Evolutionary conservation across 2,888 invertebrate genomes (phyloP).

Genomic region (Xestia xanthographa): DNA sequence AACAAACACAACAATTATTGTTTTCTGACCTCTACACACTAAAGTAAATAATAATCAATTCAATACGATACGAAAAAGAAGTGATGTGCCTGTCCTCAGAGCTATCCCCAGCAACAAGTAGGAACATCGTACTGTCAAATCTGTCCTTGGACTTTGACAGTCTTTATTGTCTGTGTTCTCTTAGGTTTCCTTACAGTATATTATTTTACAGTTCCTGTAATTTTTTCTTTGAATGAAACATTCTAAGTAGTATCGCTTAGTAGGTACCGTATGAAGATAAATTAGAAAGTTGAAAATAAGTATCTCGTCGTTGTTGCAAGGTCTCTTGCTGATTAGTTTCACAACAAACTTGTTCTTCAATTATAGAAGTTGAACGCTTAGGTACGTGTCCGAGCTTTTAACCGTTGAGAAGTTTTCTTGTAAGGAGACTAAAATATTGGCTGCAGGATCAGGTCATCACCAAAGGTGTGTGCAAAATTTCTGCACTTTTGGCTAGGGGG

Average conservation of each 20-base stretch:
- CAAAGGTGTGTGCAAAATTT: no score
- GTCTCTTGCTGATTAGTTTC: background rate
- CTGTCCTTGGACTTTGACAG: no score
- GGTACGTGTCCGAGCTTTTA: background rate
- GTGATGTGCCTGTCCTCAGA: no score
- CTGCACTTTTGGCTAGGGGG: background rate
- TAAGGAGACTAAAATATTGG: background rate
- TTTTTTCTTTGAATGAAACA: background rate
- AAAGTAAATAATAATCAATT: no score
- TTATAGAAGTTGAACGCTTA: background rate
- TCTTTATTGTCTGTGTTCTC: no score
- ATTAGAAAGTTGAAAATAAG: background rate
- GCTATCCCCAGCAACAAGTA: no score
- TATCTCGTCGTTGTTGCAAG: background rate
- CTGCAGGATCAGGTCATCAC: background rate
- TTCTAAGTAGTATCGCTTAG: background rate
- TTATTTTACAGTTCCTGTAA: background rate
- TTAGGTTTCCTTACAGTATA: no score
- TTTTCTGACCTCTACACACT: no score
- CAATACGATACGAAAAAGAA: no score
- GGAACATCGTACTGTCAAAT: no score
- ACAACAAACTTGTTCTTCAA: background rate
- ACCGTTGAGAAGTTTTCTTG: background rate
- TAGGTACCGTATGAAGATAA: background rate
- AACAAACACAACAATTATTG: no score